Evolutionary conservation across 2,797 vertebrate genomes (phyloP), one percentile per base, ranked within the genome.

Genomic region (Siniperca scherzeri): DNA sequence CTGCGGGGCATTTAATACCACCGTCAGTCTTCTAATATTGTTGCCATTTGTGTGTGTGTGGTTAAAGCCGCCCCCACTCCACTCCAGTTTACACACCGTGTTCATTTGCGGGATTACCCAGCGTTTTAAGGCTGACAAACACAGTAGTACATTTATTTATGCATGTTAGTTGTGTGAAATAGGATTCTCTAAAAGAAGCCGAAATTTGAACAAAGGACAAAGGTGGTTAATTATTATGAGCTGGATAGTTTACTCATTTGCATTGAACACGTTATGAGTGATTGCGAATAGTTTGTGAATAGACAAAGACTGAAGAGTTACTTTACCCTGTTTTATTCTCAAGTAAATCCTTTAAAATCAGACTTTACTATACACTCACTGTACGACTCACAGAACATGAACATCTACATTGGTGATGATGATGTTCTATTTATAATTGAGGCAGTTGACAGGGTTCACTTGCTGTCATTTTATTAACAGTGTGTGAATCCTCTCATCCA

Each of bases 1-100:
- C 82, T 70, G 72, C 27, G 25, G 81, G 90, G 81, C 82, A 65
- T 87, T 78, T 69, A 52, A 86, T 69, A 70, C 64, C 62, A 9
- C 57, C 62, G 50, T 25, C 50, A n/a, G 44, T 33, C 5, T 5
- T n/a, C 1, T 3, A 0, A 4, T 12, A 4, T 25, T 48, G 33
- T 38, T 64, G 19, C 22, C 27, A 52, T 82, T 56, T 70, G 14
- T 38, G 11, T 12, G 9, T 12, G 9, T 80, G 62, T 33, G 11
- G n/a, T 40, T 46, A 5, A 70, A 53, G 3, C 38, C 30, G 50
- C 61, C 56, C 42, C 10, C 21, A 10, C n/a, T 46, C 3, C 21
- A 10, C n/a, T 75, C 17, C 72, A 22, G 64, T 46, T 66, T 57
- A 67, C 69, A 70, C 70, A 44, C 7, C 19, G 65, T 36, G 27